phyloP scores from a whole-genome alignment of 30 jellyfish, hydroid and myxozoan genomes.

The Pelagia noctiluca region DNA sequence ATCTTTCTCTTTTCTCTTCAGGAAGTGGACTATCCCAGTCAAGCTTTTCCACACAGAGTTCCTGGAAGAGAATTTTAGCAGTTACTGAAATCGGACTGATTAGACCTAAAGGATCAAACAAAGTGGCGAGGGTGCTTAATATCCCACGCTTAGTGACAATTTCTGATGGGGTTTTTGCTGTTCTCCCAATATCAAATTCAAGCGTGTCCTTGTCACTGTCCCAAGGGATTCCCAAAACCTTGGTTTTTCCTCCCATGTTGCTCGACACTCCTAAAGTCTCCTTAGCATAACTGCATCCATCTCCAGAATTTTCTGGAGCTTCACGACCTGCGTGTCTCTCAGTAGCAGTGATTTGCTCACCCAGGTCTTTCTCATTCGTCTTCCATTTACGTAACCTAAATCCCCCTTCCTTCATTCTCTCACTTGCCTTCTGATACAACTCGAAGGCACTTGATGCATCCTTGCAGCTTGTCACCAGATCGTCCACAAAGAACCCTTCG shows the following conservation, averaged over 20 bases:
- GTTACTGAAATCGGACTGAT: slow-evolving; percentile 27
- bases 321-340: slow-evolving; percentile 11
- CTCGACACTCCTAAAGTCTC: slow-evolving; percentile 2
- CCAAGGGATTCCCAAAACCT: slow-evolving; percentile 54
- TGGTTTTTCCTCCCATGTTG: slow-evolving; percentile 24
- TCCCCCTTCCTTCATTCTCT: slow-evolving; percentile 17
- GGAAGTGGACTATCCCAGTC: slow-evolving; percentile 49
- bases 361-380: slow-evolving; percentile 27
- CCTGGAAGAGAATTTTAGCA: slow-evolving; percentile 40
- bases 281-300: slow-evolving; percentile 3
- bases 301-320: not conserved
- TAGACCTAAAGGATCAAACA: slow-evolving; percentile 49
- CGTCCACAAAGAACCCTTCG: slow-evolving; percentile 11
- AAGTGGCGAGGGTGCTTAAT: slow-evolving; percentile 43
- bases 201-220: slow-evolving; percentile 32
- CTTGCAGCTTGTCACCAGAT: slow-evolving; percentile 13
- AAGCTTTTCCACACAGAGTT: slow-evolving; percentile 16
- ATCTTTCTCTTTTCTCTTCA: slow-evolving; percentile 11
- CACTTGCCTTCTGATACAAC: not conserved
- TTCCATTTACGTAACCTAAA: slow-evolving; percentile 34
- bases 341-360: not conserved
- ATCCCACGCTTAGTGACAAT: slow-evolving; percentile 52
- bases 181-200: slow-evolving; percentile 33
- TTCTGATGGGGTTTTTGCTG: not conserved
- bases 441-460: not conserved